These are phyloP conservation scores for Ormyrus thymus DNA, from an alignment of 2,888 invertebrate species.

Conservation along the genomic window DNA sequence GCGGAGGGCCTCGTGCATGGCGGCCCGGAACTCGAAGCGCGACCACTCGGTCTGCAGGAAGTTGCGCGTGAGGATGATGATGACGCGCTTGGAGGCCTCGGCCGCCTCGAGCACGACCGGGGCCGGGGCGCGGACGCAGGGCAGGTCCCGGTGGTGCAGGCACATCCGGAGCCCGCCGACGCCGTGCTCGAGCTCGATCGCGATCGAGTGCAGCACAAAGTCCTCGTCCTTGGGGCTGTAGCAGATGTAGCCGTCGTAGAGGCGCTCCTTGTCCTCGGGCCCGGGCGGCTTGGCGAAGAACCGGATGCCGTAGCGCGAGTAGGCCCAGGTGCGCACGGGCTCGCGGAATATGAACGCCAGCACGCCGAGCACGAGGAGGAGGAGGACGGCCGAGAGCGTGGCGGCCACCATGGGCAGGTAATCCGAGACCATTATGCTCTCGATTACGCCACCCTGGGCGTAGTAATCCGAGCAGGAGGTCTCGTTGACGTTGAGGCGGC, in stretches of 20 bases:
- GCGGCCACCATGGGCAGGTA: conserved; percentile 90
- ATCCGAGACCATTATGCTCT: conserved; percentile 87
- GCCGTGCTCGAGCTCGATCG: conserved; percentile 89
- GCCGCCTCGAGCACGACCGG: conserved; percentile 90
- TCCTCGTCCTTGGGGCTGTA: conserved; percentile 95
- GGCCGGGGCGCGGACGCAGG: conserved; percentile 82
- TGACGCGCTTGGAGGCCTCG: conserved; percentile 89
- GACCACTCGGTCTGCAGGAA: conserved; percentile 96
- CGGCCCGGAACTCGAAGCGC: conserved; percentile 91
- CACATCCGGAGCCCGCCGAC: conserved; percentile 88
- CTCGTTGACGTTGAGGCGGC: conserved; percentile 88
- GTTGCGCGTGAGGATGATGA: conserved; percentile 91
- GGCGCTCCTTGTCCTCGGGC: conserved; percentile 88
- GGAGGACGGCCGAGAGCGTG: conserved; percentile 85
- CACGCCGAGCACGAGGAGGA: conserved; percentile 85
- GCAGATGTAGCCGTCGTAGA: conserved; percentile 94
- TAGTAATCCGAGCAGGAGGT: conserved; percentile 92
- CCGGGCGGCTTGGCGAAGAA: conserved; percentile 83
- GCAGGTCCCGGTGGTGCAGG: conserved; percentile 91
- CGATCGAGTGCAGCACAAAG: conserved; percentile 89
- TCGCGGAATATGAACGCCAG: conserved; percentile 90
- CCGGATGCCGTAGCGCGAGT: conserved; percentile 89
- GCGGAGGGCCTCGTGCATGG: conserved; percentile 91
- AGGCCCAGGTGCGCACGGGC: conserved; percentile 90
- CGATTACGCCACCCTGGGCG: conserved; percentile 88